Evolutionary conservation across 2,888 invertebrate species (phyloP).

Genomic region (Tillus elongatus): DNA sequence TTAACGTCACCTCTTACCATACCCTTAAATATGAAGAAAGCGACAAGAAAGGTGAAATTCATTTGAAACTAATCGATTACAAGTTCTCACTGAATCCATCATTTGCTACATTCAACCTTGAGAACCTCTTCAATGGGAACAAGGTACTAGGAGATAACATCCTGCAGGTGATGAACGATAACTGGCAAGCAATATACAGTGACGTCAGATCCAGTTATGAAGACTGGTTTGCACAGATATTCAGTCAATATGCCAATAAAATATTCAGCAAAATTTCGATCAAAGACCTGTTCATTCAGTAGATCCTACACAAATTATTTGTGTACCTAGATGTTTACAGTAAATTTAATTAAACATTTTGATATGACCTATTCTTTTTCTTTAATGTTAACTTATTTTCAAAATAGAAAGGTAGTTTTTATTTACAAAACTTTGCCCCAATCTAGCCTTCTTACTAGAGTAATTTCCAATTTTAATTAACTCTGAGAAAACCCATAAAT

Average conservation of each 20-base stretch:
- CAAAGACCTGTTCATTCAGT: neutral
- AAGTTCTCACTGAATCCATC: neutral
- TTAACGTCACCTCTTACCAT: no score
- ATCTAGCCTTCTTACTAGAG: no score
- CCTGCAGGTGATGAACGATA: slow-evolving; percentile 22
- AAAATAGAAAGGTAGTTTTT: no score
- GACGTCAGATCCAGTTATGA: slow-evolving; percentile 22
- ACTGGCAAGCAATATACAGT: slow-evolving; percentile 21
- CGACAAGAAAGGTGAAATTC: neutral
- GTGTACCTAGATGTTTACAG: no score
- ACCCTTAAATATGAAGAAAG: slow-evolving; percentile 51
- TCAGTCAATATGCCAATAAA: neutral
- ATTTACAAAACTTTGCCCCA: no score
- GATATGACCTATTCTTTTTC: no score
- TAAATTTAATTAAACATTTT: no score
- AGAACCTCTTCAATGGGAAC: slow-evolving; percentile 26
- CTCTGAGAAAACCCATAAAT: no score
- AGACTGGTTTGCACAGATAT: slow-evolving; percentile 13
- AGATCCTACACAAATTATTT: no score
- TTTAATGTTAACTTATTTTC: no score
- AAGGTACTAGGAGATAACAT: slow-evolving; percentile 21
- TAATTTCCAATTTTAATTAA: no score
- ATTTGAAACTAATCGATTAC: neutral
- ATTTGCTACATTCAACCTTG: slow-evolving; percentile 10
- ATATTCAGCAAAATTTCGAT: neutral